Base-by-base conservation (phyloP, 1,140 invertebrate genomes). In the Zaprionus inermis region DNA sequence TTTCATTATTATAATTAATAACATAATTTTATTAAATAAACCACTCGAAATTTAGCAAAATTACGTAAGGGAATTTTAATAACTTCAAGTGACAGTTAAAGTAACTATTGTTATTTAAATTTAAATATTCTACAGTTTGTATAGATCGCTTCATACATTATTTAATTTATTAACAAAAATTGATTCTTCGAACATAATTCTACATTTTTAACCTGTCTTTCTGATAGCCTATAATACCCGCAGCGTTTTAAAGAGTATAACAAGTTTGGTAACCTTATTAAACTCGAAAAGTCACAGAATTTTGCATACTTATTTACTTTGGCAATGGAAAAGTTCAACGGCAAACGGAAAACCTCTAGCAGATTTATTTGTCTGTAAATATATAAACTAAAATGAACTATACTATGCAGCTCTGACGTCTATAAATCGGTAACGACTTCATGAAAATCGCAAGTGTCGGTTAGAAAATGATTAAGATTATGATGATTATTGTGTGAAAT, bases 281-380 rank as follows among this genome's bases (percentile, higher is more conserved):
- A 72, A 38, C 38, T 36, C 41, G 7, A 24, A 30, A 34, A 65
- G 12, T 41, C 3, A 41, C 55, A 9, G 38, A 68, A 60, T 71
- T 81, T 72, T 58, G 70, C 78, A 80, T 64, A 70, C 51, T 71
- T 77, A 69, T 60, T 71, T 76, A 32, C 28, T 20, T 14, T 70
- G 74, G 18, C 75, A 81, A 70, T 81, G 67, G 44, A 57, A 76
- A 65, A 69, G 76, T 83, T 83, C 54, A 70, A 12, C 24, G 49
- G 41, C 69, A 80, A 52, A 20, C 76, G 54, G 34, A 80, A 80
- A 65, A 32, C 22, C 10, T 57, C n/a, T n/a, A 44, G 14, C 11
- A 59, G 10, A 11, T 38, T 0, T 54, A 54, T 54, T 58, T n/a
- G 14, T 36, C 32, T 36, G 6, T 52, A 28, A 28, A 28, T 18